Percentiles rank a stretch among this genome's conserved stretches.
phyloP scores from a whole-genome alignment of 2,113 vertebrate genomes.

The Dipodomys ordii region DNA sequence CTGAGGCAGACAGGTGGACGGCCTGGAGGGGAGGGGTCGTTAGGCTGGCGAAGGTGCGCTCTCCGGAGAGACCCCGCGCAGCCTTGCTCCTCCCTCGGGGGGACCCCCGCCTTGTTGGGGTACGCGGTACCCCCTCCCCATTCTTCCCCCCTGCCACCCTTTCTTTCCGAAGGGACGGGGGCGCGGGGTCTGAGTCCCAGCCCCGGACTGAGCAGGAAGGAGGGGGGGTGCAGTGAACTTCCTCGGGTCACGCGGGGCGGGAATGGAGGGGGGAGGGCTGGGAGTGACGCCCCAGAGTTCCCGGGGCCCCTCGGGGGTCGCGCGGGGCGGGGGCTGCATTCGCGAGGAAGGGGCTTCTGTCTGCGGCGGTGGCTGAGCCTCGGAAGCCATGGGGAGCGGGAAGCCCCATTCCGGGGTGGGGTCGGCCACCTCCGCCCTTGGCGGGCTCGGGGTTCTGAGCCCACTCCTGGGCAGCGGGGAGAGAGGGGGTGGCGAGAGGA shows the following conservation, averaged over 20 bases:
- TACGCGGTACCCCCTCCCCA: neutral
- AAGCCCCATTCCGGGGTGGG: neutral
- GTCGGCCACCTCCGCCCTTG: neutral
- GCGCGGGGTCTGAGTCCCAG: neutral
- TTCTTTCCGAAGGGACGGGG: constrained; percentile 13
- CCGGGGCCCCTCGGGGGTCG: neutral
- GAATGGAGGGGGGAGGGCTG: neutral
- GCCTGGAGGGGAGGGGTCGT: neutral
- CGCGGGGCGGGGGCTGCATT: neutral
- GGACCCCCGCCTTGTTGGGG: neutral
- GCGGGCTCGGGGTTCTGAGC: neutral
- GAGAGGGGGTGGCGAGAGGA: no score
- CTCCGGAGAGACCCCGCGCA: neutral
- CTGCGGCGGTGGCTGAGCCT: neutral
- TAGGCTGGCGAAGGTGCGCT: neutral
- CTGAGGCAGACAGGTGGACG: constrained; percentile 40
- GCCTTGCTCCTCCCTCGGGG: neutral
- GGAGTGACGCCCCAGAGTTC: neutral
- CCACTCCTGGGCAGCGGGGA: neutral
- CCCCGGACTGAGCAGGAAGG: neutral
- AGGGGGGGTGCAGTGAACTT: constrained; percentile 48
- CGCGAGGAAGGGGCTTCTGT: neutral
- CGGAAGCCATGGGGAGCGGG: neutral
- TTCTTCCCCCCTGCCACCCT: neutral
- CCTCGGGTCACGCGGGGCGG: constrained; percentile 8